phyloP scores from a whole-genome alignment of 2,113 vertebrate species.

The Gobius niger region DNA sequence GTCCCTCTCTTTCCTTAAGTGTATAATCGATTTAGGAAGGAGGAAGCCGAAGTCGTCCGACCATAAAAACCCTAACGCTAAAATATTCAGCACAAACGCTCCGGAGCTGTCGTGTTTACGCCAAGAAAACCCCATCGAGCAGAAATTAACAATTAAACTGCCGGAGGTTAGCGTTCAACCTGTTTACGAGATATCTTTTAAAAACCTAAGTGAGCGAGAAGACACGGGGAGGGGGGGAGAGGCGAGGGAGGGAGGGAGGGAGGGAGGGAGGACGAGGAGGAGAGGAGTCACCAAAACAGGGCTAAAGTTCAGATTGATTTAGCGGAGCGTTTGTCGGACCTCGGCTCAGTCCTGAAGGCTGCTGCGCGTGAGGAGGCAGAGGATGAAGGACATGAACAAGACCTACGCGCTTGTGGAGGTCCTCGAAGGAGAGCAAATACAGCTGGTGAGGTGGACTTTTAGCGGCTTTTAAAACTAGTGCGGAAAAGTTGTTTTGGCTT shows the following conservation, averaged over 20 bases:
- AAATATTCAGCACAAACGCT: conserved; percentile 16
- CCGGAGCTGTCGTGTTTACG: conserved; percentile 52
- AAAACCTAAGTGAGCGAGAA: conserved; percentile 33
- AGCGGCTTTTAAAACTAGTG: not conserved
- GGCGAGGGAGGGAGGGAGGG: conserved; percentile 23
- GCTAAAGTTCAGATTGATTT: conserved; percentile 80
- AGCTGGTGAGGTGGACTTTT: conserved; percentile 74
- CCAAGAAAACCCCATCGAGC: conserved; percentile 40
- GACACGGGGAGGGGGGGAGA: conserved; percentile 24
- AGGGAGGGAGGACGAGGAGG: conserved; percentile 52
- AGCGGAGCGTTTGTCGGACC: conserved; percentile 14
- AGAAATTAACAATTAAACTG: conserved; percentile 84
- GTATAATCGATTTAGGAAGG: conserved; percentile 54
- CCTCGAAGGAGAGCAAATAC: conserved; percentile 79
- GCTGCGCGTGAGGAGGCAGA: conserved; percentile 49
- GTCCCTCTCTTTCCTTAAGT: not conserved
- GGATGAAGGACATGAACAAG: conserved; percentile 79
- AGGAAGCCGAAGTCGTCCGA: conserved; percentile 22
- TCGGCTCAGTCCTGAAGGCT: conserved; percentile 12
- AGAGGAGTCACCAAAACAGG: conserved; percentile 67
- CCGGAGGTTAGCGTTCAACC: conserved; percentile 81
- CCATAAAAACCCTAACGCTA: conserved; percentile 14
- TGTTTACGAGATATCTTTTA: conserved; percentile 78
- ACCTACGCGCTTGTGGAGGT: conserved; percentile 80
- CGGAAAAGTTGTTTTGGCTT: not conserved